Evolutionary conservation across 1,140 invertebrate species (phyloP).

Genomic region (Limonius californicus): DNA sequence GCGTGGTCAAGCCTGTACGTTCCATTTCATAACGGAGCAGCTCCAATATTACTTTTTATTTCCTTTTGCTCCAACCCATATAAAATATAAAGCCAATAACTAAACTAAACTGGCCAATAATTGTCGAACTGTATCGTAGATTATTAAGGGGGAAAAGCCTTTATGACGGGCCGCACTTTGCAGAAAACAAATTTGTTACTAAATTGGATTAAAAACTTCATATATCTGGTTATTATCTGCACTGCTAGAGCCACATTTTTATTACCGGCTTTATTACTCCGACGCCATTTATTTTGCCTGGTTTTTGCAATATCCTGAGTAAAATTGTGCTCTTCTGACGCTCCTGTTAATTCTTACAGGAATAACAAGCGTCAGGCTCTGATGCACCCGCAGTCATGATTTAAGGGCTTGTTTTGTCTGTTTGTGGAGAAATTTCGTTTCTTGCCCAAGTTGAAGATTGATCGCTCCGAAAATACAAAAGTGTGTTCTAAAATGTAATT

Average conservation of each 20-base stretch:
- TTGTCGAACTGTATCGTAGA: conserved; percentile 6
- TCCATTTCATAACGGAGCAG: background rate
- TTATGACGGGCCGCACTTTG: background rate
- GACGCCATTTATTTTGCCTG: background rate
- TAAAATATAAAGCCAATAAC: conserved; percentile 11
- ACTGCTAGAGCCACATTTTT: conserved; percentile 5
- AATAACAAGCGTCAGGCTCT: too few relatives aligned
- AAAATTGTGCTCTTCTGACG: too few relatives aligned
- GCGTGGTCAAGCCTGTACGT: background rate
- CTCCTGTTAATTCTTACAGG: too few relatives aligned
- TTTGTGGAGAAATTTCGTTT: too few relatives aligned
- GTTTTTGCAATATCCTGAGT: too few relatives aligned
- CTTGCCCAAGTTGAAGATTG: too few relatives aligned
- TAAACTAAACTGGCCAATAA: conserved; percentile 8
- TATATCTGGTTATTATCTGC: conserved; percentile 10
- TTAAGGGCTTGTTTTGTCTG: too few relatives aligned
- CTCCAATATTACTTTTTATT: conserved; percentile 4
- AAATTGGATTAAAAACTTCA: conserved; percentile 9
- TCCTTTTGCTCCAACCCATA: background rate
- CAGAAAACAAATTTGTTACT: conserved; percentile 6
- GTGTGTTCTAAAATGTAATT: too few relatives aligned
- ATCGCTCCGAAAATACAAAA: too few relatives aligned
- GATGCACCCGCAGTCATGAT: too few relatives aligned
- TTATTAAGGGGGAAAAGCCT: background rate
- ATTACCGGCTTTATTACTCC: conserved; percentile 4